A percentile compares a stretch with the other conserved stretches of the same genome.
Evolutionary conservation across 64 coral and sea anemone species (phyloP).

Genomic region (Porites lutea): DNA sequence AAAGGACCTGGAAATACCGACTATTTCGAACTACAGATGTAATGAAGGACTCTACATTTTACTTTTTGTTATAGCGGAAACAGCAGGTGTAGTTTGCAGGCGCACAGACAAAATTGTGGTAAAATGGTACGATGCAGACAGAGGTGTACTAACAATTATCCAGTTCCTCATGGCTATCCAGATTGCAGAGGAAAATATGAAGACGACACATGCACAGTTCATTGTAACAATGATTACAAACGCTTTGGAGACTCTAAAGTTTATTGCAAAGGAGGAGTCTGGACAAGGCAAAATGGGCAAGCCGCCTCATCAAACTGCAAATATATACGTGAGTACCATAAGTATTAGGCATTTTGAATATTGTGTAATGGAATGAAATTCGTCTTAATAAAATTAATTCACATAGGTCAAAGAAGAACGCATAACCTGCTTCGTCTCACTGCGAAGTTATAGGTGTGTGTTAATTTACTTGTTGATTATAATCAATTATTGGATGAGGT

Average conservation of each 20-base stretch:
- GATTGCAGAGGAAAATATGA: slow-evolving; percentile 23
- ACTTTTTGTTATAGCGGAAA: not conserved
- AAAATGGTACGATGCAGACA: slow-evolving; percentile 54
- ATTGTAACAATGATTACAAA: not conserved
- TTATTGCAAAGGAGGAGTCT: slow-evolving; percentile 42
- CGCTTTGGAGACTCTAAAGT: not conserved
- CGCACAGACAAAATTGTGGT: slow-evolving; percentile 1
- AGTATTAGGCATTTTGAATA: no score
- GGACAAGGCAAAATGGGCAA: not conserved
- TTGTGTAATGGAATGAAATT: no score
- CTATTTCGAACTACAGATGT: not conserved
- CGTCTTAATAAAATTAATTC: no score
- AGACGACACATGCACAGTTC: slow-evolving; percentile 20
- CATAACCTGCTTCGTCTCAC: no score
- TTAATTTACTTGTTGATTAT: no score
- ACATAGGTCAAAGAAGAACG: no score
- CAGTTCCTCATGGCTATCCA: not conserved
- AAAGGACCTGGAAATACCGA: no score
- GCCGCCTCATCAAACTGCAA: no score
- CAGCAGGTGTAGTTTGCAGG: slow-evolving; percentile 1
- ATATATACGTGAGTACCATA: not conserved
- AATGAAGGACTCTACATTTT: not conserved
- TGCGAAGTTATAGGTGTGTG: not conserved
- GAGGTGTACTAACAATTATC: slow-evolving; percentile 2
- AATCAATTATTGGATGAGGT: no score